Evolutionary conservation across 2,113 vertebrate genomes (phyloP), one percentile per base, ranked within the genome.

Genomic region (Perccottus glenii): DNA sequence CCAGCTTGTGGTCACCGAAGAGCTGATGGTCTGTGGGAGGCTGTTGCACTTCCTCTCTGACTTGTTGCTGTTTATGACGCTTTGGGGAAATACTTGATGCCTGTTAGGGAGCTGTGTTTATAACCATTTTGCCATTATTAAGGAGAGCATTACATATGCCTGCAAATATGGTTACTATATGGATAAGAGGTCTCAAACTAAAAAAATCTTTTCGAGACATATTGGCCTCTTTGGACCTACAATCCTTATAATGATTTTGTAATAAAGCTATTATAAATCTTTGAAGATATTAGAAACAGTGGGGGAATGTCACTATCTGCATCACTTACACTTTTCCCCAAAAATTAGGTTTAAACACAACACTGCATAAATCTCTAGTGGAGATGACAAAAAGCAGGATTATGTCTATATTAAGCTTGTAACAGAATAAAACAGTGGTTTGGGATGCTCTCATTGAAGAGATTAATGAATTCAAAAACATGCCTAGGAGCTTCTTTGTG

Each of bases 301-400:
- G 42, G 0, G 42, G n/a, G 15, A 36, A 50, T 59, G 73, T 40
- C 1, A 0, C 66, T 27, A 48, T 67, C 11, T 35, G 51, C 2
- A 63, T 73, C 49, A 47, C 53, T 45, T 35, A 6, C 5, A 9
- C 51, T 50, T 42, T 56, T 58, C 15, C n/a, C 33, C 60, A 56
- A 62, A 62, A 38, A 46, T 15, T 45, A 76, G 63, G 70, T 69
- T 38, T 45, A 61, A 63, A 64, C 8, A 65, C 44, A 19, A n/a
- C 32, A 51, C 5, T 38, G 70, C 16, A 52, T 75, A 61, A 78
- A 78, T 73, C 65, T 75, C 9, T 38, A 49, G 67, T 73, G 61
- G 46, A 83, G 68, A 63, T 82, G 82, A 75, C 65, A 75, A 76
- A 78, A 85, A 86, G 75, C 45, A 32, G 87, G 87, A 85, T 87